These are phyloP conservation scores for Chelmon rostratus DNA, from an alignment of 2,797 vertebrate genomes.

Conservation along the genomic window DNA sequence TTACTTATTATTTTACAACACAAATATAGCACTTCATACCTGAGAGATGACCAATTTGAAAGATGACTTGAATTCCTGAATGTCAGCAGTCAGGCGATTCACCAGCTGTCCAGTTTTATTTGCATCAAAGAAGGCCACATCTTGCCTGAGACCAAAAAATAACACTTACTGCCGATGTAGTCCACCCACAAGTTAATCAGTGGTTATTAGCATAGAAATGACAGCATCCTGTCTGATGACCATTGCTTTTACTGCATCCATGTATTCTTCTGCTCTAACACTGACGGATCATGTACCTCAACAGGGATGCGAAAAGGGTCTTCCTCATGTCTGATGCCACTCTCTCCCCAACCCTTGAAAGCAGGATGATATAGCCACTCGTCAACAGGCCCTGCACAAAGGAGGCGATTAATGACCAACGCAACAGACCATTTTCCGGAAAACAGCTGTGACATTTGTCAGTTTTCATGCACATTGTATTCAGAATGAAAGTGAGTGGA, in stretches of 20 bases:
- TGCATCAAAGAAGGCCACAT: slow-evolving; percentile 95
- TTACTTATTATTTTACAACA: slow-evolving; percentile 3
- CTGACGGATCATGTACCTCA: slow-evolving; percentile 80
- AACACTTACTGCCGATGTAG: not conserved
- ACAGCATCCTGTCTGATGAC: not conserved
- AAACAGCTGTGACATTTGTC: slow-evolving; percentile 30
- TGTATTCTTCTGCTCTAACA: not conserved
- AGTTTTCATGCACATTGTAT: slow-evolving; percentile 4
- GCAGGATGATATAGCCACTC: slow-evolving; percentile 93
- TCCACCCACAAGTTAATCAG: not conserved
- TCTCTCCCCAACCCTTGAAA: slow-evolving; percentile 92
- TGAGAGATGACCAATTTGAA: slow-evolving; percentile 96
- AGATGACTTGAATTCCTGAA: slow-evolving; percentile 98
- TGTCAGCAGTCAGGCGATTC: slow-evolving; percentile 92
- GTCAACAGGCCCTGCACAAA: slow-evolving; percentile 91
- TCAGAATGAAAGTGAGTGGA: not conserved
- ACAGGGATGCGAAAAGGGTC: slow-evolving; percentile 90
- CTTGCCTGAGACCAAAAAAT: slow-evolving; percentile 86
- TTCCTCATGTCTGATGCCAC: slow-evolving; percentile 93
- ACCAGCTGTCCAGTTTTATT: slow-evolving; percentile 95
- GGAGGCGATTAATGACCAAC: slow-evolving; percentile 27
- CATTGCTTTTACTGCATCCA: not conserved
- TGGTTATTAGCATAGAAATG: not conserved
- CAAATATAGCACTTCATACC: slow-evolving; percentile 78
- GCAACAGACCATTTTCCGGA: slow-evolving; percentile 26